Evolutionary conservation across 92 coral and sea anemone genomes (phyloP).

Genomic region (Porites divaricata): DNA sequence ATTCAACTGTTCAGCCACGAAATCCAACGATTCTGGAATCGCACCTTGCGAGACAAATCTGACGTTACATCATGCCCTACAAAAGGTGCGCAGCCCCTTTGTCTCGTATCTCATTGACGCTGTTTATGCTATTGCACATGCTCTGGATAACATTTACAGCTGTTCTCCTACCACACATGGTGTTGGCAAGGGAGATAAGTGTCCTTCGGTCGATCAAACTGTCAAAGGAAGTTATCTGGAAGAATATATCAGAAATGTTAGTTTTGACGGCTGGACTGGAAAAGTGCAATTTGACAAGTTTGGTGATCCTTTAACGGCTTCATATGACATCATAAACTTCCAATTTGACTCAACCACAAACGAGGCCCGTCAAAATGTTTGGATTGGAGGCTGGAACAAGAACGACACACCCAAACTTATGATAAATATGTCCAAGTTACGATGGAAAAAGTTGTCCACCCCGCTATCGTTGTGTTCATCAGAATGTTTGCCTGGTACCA

Average conservation of each 20-base stretch:
- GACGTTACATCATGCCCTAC: not conserved
- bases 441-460: constrained; percentile 71
- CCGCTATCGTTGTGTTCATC: constrained; percentile 72
- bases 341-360: constrained; percentile 25
- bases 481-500: constrained; percentile 70
- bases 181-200: not conserved
- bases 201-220: constrained; percentile 6
- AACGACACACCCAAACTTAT: not conserved
- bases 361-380: not conserved
- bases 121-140: constrained; percentile 80
- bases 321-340: constrained; percentile 74
- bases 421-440: not conserved
- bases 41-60: not conserved
- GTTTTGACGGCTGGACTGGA: constrained; percentile 74
- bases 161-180: constrained; percentile 29
- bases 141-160: constrained; percentile 73
- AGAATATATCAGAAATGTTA: constrained; percentile 24
- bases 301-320: constrained; percentile 78
- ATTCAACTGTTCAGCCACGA: constrained; percentile 35
- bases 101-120: constrained; percentile 82
- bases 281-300: constrained; percentile 60
- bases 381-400: constrained; percentile 72
- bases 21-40: constrained; percentile 9
- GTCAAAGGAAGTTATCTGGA: constrained; percentile 10
- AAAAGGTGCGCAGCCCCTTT: constrained; percentile 56